A percentile compares a stretch with the other conserved stretches of the same genome.
These are phyloP conservation scores for Aleiodes testaceus DNA, from an alignment of 2,888 invertebrate genomes.

Conservation along the genomic window DNA sequence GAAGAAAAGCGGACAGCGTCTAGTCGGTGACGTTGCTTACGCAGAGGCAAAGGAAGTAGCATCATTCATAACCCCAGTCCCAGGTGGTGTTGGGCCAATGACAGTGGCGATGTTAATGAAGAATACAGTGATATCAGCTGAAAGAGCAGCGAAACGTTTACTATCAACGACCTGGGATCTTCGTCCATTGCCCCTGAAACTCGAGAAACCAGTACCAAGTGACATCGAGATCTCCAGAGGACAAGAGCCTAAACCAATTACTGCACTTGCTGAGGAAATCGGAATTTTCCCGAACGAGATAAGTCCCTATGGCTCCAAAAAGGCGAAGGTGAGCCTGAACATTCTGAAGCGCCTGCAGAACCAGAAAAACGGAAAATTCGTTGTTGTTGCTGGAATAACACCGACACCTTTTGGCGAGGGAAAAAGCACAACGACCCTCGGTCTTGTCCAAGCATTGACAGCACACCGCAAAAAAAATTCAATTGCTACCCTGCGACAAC, in stretches of 20 bases:
- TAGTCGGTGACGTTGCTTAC: conserved; percentile 97
- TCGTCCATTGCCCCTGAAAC: conserved; percentile 78
- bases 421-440: conserved; percentile 96
- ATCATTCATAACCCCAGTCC: conserved; percentile 94
- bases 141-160: conserved; percentile 77
- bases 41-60: conserved; percentile 86
- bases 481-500: conserved; percentile 95
- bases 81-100: conserved; percentile 99
- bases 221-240: conserved; percentile 93
- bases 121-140: conserved; percentile 92
- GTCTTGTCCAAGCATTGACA: conserved; percentile 92
- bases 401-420: conserved; percentile 99
- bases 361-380: conserved; percentile 88
- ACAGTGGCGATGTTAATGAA: conserved; percentile 98
- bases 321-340: conserved; percentile 92
- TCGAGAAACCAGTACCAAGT: conserved; percentile 87
- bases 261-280: conserved; percentile 85
- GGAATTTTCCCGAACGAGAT: conserved; percentile 87
- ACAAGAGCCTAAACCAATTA: conserved; percentile 90
- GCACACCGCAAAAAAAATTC: conserved; percentile 89
- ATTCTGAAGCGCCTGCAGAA: conserved; percentile 84
- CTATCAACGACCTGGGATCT: conserved; percentile 83
- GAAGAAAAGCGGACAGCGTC: conserved; percentile 84
- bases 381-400: conserved; percentile 97
- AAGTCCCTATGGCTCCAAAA: conserved; percentile 92